Conservation (phyloP, 1,140 invertebrate genomes). For the Trichoplusia ni region DNA sequence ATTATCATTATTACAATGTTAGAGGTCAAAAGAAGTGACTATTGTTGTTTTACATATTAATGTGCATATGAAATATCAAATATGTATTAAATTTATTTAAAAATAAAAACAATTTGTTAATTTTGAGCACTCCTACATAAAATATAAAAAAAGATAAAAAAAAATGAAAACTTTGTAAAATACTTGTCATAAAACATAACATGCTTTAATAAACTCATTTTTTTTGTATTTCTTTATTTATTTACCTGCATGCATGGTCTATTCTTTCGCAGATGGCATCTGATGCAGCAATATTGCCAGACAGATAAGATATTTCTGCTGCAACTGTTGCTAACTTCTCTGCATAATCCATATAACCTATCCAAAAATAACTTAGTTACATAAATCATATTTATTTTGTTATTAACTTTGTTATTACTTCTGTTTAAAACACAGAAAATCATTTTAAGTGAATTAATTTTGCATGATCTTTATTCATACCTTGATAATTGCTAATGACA, state of each 20-base stretch:
- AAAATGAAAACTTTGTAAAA: conserved; percentile 36
- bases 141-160: conserved; percentile 13
- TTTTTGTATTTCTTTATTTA: conserved; percentile 33
- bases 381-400: not conserved
- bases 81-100: conserved; percentile 23
- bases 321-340: conserved; percentile 77
- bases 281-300: conserved; percentile 75
- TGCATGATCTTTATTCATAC: no score
- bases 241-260: conserved; percentile 71
- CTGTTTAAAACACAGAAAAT: no score
- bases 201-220: conserved; percentile 69
- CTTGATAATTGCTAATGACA: no score
- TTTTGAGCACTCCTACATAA: conserved; percentile 27
- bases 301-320: conserved; percentile 78
- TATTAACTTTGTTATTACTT: not conserved
- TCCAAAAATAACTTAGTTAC: not conserved
- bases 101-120: conserved; percentile 25
- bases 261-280: conserved; percentile 80
- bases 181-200: conserved; percentile 53
- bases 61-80: conserved; percentile 26
- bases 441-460: no score
- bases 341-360: conserved; percentile 80
- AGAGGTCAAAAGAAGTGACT: conserved; percentile 47
- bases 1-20: conserved; percentile 50
- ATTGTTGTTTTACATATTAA: conserved; percentile 46